Evolutionary conservation across 2,888 invertebrate species (phyloP), one percentile per base, ranked within the genome.

Genomic region (Lycocerus yunnanus): DNA sequence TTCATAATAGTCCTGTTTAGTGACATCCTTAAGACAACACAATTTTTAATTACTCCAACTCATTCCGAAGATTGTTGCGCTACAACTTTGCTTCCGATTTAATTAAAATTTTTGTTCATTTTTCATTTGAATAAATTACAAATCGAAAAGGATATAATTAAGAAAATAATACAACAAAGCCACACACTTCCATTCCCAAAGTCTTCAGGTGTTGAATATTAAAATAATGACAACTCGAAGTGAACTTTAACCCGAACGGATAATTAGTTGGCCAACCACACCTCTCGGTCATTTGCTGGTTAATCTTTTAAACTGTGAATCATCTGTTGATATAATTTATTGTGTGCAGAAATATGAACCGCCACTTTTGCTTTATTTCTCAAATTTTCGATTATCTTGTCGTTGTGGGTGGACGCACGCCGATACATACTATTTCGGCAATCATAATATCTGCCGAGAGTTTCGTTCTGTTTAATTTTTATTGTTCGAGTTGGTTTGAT

Each of bases 241-340:
- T 75, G 77, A 79, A 75, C 79, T 75, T 66, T 75, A 76, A 77
- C 79, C 79, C 71, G 18, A 60, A 59, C 71, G 69, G 72, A 77
- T 79, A 79, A 79, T 79, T 76, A 79, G 76, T 78, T 74, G 68
- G 66, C 72, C 76, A 68, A 74, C 79, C 79, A 72, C 78, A 77
- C 79, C 78, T 73, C 67, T 73, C 16, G 72, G 74, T 76, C 78
- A 70, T 75, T 72, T 75, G 65, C 73, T 68, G 68, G 61, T 60
- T 63, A 63, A 68, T 75, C 68, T 75, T 70, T 74, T 71, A 70
- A 70, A 68, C 43, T 69, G 66, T 70, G 72, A 75, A 72, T 75
- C 70, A 75, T 75, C 74, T 75, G 72, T 68, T 72, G 76, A 76
- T 76, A 77, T 78, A 77, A 77, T 78, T 78, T 78, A 76, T 69